Evolutionary conservation across 2,888 invertebrate species (phyloP), one percentile per base, ranked within the genome.

Genomic region (Dynastes grantii): DNA sequence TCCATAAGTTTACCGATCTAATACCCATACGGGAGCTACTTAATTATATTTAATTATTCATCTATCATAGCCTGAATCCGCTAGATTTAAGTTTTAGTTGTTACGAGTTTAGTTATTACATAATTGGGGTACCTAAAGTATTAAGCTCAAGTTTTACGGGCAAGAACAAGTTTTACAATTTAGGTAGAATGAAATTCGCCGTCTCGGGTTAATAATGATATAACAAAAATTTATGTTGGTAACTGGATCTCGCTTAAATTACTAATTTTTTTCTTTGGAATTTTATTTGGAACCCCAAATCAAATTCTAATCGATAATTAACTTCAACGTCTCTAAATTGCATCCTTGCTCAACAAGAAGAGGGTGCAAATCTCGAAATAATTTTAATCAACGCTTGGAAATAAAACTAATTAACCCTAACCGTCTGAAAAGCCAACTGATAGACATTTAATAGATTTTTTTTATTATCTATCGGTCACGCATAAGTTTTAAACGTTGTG

Each of bases 1-100:
- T 61, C 61, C 61, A 22, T 61, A 61, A 61, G 61, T 61, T 61
- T 61, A 22, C 61, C 61, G 51, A 73, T 27, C 58, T 61, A 73
- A 73, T 73, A 40, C 73, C 73, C 37, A 73, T 58, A 55, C 71
- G 13, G 37, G 53, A 29, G 45, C 6, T 11, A 73, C 73, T 73
- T 73, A 73, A 73, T 73, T 73, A 73, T 58, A 61, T 45, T 73
- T 73, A 73, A 73, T 73, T 73, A 61, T 73, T 73, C 73, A 73
- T 61, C 61, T 58, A 40, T 40, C 40, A 73, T 61, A 58, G 40
- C 68, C 73, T 29, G 29, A 73, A 73, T 73, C 73, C 61, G 16
- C 40, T 45, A 73, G 73, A 73, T 73, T 73, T 73, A 73, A 73
- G 73, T 73, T 73, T 45, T 73, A 73, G 61, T 73, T 61, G 45